Evolutionary conservation across 2,113 vertebrate species (phyloP), one percentile per base, ranked within the genome.

Genomic region (Blennius ocellaris): DNA sequence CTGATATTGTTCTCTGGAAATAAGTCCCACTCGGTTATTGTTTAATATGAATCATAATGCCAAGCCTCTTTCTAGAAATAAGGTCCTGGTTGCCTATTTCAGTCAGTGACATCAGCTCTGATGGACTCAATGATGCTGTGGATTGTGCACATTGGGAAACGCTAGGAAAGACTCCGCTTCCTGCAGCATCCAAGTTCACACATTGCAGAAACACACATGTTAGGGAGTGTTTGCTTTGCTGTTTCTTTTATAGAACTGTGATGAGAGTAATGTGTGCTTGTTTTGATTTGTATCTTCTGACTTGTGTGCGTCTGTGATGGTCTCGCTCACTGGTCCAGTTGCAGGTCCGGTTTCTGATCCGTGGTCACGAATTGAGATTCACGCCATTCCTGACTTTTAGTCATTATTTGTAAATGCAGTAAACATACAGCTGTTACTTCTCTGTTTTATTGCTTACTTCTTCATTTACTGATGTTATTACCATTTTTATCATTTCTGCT

Each of bases 1-100:
- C 95, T 94, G 95, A 96, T 96, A 97, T 96, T 95, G 95, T 96
- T 95, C 96, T 78, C 92, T 93, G 94, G 94, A 95, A 97, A 96
- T 95, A 95, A 96, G 95, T 96, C 95, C 94, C 95, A 97, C 94
- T 96, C 95, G 95, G 95, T 95, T 96, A 96, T 96, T 96, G 95
- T 95, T 97, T 97, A 97, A 97, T 96, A 96, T 96, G 95, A 96
- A 96, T 95, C 95, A 95, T 97, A 96, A 97, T 96, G 93, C 93
- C 94, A 92, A 95, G 95, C 94, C 94, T 95, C 90, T 47, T 73
- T 81, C 63, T 93, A 94, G 94, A 95, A 96, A 96, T 95, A 94
- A 95, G 94, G 94, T 96, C 94, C 94, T 87, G 89, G 92, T 94
- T 92, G 93, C 91, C 91, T 93, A 93, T 92, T 92, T 93, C 95